These are phyloP conservation scores for Sebastes kiyomatsui DNA, from an alignment of 2,797 vertebrate genomes.

Conservation along the genomic window DNA sequence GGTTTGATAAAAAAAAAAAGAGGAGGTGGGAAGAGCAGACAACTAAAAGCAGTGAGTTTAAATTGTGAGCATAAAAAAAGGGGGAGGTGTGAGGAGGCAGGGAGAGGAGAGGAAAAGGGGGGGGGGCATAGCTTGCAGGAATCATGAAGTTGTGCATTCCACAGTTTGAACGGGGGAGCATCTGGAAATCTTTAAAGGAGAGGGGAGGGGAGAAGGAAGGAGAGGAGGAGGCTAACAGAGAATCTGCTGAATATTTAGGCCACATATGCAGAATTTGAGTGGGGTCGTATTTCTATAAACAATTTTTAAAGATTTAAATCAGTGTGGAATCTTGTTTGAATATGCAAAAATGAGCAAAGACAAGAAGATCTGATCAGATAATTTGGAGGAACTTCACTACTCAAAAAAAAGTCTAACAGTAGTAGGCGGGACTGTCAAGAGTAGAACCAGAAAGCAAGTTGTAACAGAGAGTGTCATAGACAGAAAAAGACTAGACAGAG, in stretches of 20 bases:
- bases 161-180: constrained; percentile 38
- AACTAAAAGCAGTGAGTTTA: background rate
- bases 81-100: background rate
- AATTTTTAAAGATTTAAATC: background rate
- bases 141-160: constrained; percentile 59
- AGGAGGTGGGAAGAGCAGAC: background rate
- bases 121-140: constrained; percentile 14
- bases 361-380: background rate
- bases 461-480: background rate
- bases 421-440: background rate
- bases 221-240: constrained; percentile 29
- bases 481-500: background rate
- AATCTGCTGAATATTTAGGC: constrained; percentile 30
- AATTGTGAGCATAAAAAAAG: background rate
- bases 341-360: background rate
- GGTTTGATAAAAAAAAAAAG: background rate
- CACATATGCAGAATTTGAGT: background rate
- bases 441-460: background rate
- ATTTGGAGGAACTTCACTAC: background rate
- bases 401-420: background rate
- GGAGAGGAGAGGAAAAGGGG: background rate
- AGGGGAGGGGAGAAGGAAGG: constrained; percentile 20
- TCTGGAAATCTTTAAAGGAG: constrained; percentile 63
- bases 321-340: background rate
- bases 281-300: background rate